Evolutionary conservation across 2,113 vertebrate genomes (phyloP), one percentile per base, ranked within the genome.

Genomic region (Patagioenas fasciata): DNA sequence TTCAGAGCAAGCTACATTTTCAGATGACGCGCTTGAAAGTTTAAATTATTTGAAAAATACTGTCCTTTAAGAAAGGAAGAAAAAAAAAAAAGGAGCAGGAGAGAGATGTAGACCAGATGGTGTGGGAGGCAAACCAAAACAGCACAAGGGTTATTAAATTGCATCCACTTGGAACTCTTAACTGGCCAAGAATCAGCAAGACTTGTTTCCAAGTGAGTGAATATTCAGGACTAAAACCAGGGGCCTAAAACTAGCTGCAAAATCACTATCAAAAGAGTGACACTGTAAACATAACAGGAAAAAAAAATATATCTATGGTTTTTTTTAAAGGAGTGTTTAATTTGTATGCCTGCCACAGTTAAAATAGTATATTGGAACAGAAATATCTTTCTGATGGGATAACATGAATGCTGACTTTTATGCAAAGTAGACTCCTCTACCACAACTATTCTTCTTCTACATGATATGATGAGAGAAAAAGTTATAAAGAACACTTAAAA

Each of bases 131-230:
- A 89, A 96, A 96, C 61, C 54, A 73, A 96, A 96, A 93, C 62
- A 92, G 79, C 51, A 21, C 61, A 90, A 90, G 36, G 66, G 72
- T 95, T 93, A 96, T 93, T 94, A 93, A 91, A 97, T 64, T 96
- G 91, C 84, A 95, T 96, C 85, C 72, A 84, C 75, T 94, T 89
- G 87, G 70, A 96, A 78, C 70, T 58, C 75, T 85, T 89, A 85
- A 84, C 51, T 74, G 66, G 32, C 71, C 18, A 53, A 91, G 26
- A 95, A 88, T 74, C 34, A 96, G 19, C 34, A 80, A 92, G 34
- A 93, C 61, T 71, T 29, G 29, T 84, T 90, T 95, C n/a, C 90
- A 89, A 81, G 7, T 60, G 18, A 90, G n/a, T 34, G 25, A 91
- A 83, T 40, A 73, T 23, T 67, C 58, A 80, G 40, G 24, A 14